Evolutionary conservation across 2,888 invertebrate species (phyloP).

Genomic region (Lasioglossum oenotherae): DNA sequence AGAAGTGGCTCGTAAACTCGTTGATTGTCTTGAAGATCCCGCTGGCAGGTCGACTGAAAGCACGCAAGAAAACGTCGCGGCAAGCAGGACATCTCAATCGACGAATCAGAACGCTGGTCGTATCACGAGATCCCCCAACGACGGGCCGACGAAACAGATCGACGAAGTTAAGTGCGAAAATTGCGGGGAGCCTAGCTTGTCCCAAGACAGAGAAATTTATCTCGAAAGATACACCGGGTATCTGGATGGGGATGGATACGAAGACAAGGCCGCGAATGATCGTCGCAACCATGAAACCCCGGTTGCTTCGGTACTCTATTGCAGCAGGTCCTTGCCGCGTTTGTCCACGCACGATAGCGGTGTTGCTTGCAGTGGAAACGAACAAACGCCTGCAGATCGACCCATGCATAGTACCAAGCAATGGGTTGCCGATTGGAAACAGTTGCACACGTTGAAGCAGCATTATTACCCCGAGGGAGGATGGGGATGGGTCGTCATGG

Average conservation of each 20-base stretch:
- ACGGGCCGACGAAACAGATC: conserved; percentile 17
- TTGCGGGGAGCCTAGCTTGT: conserved; percentile 38
- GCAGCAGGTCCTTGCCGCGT: conserved; percentile 89
- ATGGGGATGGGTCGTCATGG: conserved; percentile 94
- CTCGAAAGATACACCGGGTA: conserved; percentile 43
- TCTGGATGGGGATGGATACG: conserved; percentile 36
- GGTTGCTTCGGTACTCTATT: conserved; percentile 84
- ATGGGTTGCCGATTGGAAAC: conserved; percentile 86
- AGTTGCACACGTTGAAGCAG: conserved; percentile 89
- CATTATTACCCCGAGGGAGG: conserved; percentile 95
- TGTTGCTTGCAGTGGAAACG: conserved; percentile 81
- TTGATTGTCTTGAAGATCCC: conserved; percentile 42
- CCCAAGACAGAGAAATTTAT: conserved; percentile 41
- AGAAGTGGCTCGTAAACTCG: conserved; percentile 54
- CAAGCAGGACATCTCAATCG: conserved; percentile 19
- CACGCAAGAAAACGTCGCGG: conserved; percentile 1
- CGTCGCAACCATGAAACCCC: conserved; percentile 28
- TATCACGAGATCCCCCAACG: conserved; percentile 27
- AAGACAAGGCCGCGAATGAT: conserved; percentile 21
- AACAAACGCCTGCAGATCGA: conserved; percentile 86
- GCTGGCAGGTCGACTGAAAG: conserved; percentile 31
- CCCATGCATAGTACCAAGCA: conserved; percentile 79
- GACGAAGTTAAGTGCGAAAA: conserved; percentile 46
- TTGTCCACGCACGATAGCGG: conserved; percentile 87
- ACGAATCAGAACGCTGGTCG: conserved; percentile 22